Conservation (phyloP, 1,140 invertebrate genomes). For the Caenorhabditis briggsae region DNA sequence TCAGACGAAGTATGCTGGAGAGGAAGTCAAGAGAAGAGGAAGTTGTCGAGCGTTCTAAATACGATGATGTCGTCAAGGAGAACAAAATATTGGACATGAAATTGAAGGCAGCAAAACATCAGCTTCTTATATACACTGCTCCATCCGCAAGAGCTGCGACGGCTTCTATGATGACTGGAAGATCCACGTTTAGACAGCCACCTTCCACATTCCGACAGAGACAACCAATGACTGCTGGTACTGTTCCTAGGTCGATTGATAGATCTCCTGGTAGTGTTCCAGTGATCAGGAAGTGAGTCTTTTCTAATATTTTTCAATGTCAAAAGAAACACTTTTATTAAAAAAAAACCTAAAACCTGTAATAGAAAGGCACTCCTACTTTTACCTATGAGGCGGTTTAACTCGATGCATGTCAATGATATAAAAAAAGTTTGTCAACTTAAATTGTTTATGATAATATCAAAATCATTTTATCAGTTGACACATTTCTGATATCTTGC, state of each 20-base stretch:
- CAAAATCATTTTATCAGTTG: too few species aligned
- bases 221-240: conserved; percentile 7
- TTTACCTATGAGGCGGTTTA: too few species aligned
- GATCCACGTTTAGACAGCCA: conserved; percentile 61
- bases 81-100: conserved; percentile 71
- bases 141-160: conserved; percentile 68
- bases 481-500: too few species aligned
- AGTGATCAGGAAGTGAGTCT: neutral
- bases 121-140: conserved; percentile 70
- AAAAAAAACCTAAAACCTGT: too few species aligned
- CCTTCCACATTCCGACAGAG: conserved; percentile 36
- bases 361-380: too few species aligned
- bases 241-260: neutral
- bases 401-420: too few species aligned
- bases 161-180: conserved; percentile 68
- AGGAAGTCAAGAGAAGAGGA: conserved; percentile 36
- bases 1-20: conserved; percentile 62
- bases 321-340: too few species aligned
- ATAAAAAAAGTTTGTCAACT: too few species aligned
- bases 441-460: too few species aligned
- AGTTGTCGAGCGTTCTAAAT: conserved; percentile 51
- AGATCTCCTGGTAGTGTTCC: neutral
- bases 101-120: conserved; percentile 73
- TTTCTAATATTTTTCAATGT: neutral
- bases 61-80: conserved; percentile 68